Conservation (phyloP, 2,113 vertebrate species). For the Notechis scutatus region DNA sequence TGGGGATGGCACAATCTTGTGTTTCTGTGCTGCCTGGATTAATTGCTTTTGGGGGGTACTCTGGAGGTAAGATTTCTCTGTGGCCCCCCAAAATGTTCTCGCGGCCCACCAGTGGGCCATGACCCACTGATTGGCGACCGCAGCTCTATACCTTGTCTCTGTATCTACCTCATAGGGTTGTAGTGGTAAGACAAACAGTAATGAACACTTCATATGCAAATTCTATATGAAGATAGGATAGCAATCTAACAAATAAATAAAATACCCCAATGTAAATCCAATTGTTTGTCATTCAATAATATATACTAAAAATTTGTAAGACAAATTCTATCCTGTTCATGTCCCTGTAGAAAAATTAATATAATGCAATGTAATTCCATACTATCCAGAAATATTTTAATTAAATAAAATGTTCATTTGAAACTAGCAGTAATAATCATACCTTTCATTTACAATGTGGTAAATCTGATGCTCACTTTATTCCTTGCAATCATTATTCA, state of each 20-base stretch:
- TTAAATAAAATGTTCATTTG: constrained; percentile 18
- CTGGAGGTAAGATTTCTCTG: too few species aligned
- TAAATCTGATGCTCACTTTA: not conserved
- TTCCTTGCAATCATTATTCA: not conserved
- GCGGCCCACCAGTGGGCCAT: too few species aligned
- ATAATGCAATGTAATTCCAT: not conserved
- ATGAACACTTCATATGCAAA: not conserved
- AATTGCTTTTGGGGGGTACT: too few species aligned
- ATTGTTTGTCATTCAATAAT: not conserved
- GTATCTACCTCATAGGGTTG: not conserved
- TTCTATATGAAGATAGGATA: not conserved
- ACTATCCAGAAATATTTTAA: not conserved
- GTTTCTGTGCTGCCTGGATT: too few species aligned
- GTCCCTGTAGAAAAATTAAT: constrained; percentile 5
- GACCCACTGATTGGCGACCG: too few species aligned
- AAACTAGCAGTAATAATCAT: not conserved
- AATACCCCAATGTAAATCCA: not conserved
- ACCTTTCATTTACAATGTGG: not conserved
- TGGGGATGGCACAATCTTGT: too few species aligned
- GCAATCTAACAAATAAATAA: not conserved
- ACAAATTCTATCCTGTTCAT: not conserved
- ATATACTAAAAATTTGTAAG: constrained; percentile 8
- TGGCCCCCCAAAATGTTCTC: too few species aligned
- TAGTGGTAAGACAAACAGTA: not conserved
- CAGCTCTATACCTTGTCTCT: not conserved